Evolutionary conservation across 2,113 vertebrate genomes (phyloP).

Genomic region (Loxodonta africana): DNA sequence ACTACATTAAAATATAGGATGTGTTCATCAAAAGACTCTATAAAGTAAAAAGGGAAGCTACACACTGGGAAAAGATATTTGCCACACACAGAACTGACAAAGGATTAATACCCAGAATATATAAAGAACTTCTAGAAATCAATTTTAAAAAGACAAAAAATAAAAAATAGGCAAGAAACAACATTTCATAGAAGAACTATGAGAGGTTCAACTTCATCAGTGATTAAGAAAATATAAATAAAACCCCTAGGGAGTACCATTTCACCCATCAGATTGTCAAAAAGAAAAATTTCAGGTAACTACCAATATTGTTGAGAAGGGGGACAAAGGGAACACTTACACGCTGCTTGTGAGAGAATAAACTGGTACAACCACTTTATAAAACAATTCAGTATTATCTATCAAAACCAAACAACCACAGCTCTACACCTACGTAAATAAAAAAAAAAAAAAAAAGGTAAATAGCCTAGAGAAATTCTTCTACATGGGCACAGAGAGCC

Average conservation of each 20-base stretch:
- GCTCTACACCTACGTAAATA: not conserved
- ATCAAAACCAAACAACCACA: slow-evolving; percentile 52
- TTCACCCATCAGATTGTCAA: not conserved
- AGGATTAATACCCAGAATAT: not conserved
- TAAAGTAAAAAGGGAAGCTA: not conserved
- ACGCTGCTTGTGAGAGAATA: not conserved
- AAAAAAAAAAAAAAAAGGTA: not conserved
- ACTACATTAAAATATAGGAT: not conserved
- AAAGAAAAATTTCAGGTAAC: slow-evolving; percentile 42
- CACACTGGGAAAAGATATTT: not conserved
- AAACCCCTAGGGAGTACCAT: not conserved
- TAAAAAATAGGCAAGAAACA: not conserved
- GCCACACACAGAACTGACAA: not conserved
- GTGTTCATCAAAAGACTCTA: not conserved
- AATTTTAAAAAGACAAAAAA: slow-evolving; percentile 24
- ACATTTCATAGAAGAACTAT: not conserved
- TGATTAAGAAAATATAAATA: slow-evolving; percentile 46
- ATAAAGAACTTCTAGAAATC: slow-evolving; percentile 25
- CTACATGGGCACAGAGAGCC: slow-evolving; percentile 4
- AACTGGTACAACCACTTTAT: not conserved
- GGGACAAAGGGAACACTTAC: not conserved
- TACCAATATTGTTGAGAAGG: slow-evolving; percentile 15
- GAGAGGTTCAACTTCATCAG: not conserved
- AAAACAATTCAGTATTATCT: not conserved
- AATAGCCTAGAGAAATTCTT: not conserved